Conservation (phyloP, 2,113 vertebrate species). For the Varanus salvator region DNA sequence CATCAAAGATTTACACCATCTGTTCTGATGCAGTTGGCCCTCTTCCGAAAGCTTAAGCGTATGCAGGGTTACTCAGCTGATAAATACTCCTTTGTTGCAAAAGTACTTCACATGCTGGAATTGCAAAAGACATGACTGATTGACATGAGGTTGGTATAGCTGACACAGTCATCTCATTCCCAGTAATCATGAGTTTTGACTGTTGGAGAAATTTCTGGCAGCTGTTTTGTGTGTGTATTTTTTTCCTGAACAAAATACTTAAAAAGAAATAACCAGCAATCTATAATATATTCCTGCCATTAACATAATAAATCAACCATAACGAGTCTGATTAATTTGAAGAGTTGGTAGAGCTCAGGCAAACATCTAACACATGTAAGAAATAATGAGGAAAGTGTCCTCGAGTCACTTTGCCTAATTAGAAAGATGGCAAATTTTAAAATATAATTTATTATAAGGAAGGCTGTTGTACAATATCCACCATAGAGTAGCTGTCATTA, state of each 20-base stretch:
- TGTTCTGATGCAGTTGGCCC: background rate
- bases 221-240: conserved; percentile 28
- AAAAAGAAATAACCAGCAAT: conserved; percentile 47
- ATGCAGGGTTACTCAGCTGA: background rate
- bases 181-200: conserved; percentile 30
- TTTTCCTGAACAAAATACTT: background rate
- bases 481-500: background rate
- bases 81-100: background rate
- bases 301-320: fast-evolving
- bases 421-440: background rate
- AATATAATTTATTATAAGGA: background rate
- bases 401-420: background rate
- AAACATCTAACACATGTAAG: background rate
- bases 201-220: conserved; percentile 38
- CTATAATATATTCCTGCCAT: background rate
- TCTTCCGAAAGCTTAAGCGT: conserved; percentile 8
- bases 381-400: background rate
- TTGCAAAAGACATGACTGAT: conserved; percentile 14
- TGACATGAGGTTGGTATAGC: background rate
- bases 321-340: background rate
- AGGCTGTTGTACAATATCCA: background rate
- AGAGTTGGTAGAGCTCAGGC: background rate
- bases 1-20: background rate
- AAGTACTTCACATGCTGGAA: background rate
- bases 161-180: background rate